Percentiles rank a stretch among this genome's conserved stretches.
Conservation (phyloP, 2,888 invertebrate genomes). For the Cataglyphis altisquamis region DNA sequence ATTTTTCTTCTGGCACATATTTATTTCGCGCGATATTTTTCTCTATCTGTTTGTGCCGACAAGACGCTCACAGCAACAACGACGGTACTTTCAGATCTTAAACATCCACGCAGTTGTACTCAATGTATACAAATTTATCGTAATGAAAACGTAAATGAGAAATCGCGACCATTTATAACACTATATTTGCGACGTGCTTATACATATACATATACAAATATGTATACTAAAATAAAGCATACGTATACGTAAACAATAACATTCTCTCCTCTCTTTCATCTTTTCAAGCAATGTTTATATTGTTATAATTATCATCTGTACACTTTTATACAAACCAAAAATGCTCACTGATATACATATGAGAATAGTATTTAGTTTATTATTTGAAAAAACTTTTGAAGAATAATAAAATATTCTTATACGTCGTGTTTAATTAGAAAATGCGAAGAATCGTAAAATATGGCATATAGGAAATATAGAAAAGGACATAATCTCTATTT, state of each 20-base stretch:
- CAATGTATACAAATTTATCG: slow-evolving; percentile 18
- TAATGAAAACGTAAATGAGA: slow-evolving; percentile 27
- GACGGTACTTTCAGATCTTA: not conserved
- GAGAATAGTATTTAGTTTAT: not conserved
- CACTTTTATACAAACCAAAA: not conserved
- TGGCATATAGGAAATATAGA: not conserved
- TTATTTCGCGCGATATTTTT: not conserved
- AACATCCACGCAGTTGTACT: not conserved
- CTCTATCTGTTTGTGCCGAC: slow-evolving; percentile 1
- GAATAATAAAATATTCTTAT: not conserved
- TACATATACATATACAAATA: too few species aligned
- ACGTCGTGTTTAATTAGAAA: not conserved
- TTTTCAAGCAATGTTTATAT: not conserved
- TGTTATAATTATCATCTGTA: not conserved
- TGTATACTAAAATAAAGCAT: not conserved
- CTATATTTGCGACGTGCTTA: not conserved
- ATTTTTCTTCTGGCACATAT: slow-evolving; percentile 9
- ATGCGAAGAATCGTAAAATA: not conserved
- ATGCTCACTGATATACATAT: not conserved
- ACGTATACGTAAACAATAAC: not conserved
- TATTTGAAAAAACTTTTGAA: not conserved
- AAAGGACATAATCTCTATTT: slow-evolving; percentile 26
- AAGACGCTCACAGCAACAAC: not conserved
- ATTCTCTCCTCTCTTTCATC: not conserved
- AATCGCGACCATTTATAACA: slow-evolving; percentile 19